phyloP scores from a whole-genome alignment of 2,797 vertebrate species.

The Danio kyathit region DNA sequence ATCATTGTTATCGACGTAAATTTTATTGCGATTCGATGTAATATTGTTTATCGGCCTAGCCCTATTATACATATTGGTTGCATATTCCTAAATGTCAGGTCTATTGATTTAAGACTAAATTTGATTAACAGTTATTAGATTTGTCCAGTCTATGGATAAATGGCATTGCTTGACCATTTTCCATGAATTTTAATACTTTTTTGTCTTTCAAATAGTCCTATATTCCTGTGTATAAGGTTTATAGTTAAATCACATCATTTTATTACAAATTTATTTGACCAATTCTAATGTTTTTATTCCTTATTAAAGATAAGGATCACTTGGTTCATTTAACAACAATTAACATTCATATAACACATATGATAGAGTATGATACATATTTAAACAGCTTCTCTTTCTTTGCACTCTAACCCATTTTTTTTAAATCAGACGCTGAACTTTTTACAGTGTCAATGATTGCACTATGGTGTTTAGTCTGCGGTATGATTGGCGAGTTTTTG shows the following conservation, averaged over 20 bases:
- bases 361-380: neutral
- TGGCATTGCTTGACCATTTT: neutral
- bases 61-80: neutral
- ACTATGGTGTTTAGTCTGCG: neutral
- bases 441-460: neutral
- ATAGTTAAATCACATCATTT: too few species aligned
- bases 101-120: neutral
- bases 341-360: neutral
- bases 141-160: neutral
- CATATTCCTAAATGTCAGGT: neutral
- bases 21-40: too few species aligned
- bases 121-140: neutral
- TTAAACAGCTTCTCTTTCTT: neutral
- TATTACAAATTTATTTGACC: neutral
- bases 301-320: too few species aligned
- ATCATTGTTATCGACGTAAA: too few species aligned
- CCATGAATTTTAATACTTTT: too few species aligned
- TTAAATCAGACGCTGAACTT: neutral
- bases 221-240: too few species aligned
- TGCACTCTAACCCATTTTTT: neutral
- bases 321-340: too few species aligned
- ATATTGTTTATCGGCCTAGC: too few species aligned
- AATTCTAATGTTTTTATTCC: too few species aligned
- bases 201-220: too few species aligned
- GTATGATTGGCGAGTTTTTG: conserved; percentile 35